Evolutionary conservation across 2,888 invertebrate species (phyloP), one percentile per base, ranked within the genome.

Genomic region (Dasypolia templi): DNA sequence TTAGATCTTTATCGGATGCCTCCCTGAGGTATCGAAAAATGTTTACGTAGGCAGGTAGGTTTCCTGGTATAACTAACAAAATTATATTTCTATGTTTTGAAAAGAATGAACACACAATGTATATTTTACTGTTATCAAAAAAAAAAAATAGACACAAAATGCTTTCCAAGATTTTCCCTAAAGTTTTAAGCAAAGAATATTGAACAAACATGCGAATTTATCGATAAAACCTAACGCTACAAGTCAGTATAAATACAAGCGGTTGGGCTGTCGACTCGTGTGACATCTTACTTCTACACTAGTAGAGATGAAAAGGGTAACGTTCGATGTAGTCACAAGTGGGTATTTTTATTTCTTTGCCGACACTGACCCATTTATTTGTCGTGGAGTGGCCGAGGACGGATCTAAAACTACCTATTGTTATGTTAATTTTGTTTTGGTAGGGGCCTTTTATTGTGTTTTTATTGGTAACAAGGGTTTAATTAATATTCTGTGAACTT

Each of bases 291-390:
- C 84, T 89, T 89, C 85, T 86, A 86, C 87, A 73, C 85, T 83
- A 85, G 81, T 84, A 80, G 76, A 89, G 83, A 87, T 86, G 88
- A 88, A 89, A 90, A 89, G 87, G 86, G 82, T 86, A 86, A 82
- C 82, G 77, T 77, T 84, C 86, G 59, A 84, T 87, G 81, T 86
- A 87, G 83, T 82, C 82, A 77, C 82, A 86, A 82, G 84, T 83
- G 77, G 84, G 86, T 88, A 89, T 90, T 89, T 89, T 87, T 90
- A 87, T 89, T 88, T 89, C 75, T 83, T 70, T 81, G 75, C 63
- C 88, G 89, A 90, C 89, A 90, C 83, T 91, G 90, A 90, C 90
- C 89, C 76, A 84, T 88, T 90, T 90, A 81, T 82, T 76, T 66
- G 72, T 81, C 79, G 81, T 58, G 65, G 66, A 81, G 73, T 69